Evolutionary conservation across 2,113 vertebrate species (phyloP), one percentile per base, ranked within the genome.

Genomic region (Rhizomys pruinosus): DNA sequence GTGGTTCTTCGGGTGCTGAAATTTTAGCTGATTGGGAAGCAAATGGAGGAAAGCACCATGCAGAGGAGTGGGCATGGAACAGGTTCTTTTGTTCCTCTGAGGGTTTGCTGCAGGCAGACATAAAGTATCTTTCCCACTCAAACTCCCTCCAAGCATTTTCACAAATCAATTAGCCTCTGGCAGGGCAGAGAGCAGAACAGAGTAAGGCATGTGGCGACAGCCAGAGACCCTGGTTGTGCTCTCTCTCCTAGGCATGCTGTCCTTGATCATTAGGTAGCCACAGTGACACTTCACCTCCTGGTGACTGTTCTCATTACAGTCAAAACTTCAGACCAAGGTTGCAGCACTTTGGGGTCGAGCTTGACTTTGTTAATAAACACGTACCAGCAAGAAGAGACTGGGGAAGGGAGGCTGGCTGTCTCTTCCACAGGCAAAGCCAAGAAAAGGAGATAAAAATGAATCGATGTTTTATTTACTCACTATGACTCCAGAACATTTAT

Each of bases 221-320:
- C n/a, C 85, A n/a, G 95, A 63, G 87, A 84, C 90, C 52, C 87
- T 79, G 68, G 84, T 87, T 94, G 61, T 22, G 44, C 63, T 77
- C 71, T 42, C 69, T 89, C 73, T 84, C 61, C 44, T 59, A 84
- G 85, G 57, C 81, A 27, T 61, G 92, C 90, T 89, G 87, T 90
- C 96, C 94, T 95, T 87, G 95, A 77, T 96, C 92, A 90, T 92
- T 90, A 86, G 96, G 94, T 89, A 96, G 84, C 92, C 87, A 90
- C 90, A 64, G 79, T 86, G 90, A 80, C 90, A 94, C 44, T 92
- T 93, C 73, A 91, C 63, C 72, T 37, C 57, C 84, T 79, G 86
- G 88, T 7, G 76, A 93, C 96, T 93, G 59, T 93, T 93, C 72
- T 91, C 63, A 91, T 96, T 87, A 93, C 82, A 92, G 69, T 93